These are phyloP conservation scores for Eustalomyia histrio DNA, from an alignment of 2,888 invertebrate genomes.

Conservation along the genomic window DNA sequence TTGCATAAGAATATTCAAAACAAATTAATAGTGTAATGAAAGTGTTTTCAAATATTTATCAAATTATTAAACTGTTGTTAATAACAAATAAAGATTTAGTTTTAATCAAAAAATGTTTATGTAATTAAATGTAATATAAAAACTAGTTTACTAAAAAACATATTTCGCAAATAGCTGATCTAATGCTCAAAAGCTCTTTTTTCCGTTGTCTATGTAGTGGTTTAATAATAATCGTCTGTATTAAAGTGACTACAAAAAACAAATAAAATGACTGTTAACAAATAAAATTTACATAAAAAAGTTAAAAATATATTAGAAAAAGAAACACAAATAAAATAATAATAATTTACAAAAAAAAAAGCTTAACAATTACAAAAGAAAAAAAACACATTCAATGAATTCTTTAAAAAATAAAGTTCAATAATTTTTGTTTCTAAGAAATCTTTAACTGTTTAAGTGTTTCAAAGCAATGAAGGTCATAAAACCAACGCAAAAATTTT, in stretches of 20 bases:
- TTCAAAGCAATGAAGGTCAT: constrained; percentile 57
- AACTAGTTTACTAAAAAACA: constrained; percentile 57
- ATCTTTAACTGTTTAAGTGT: constrained; percentile 42
- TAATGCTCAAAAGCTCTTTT: constrained; percentile 61
- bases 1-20: constrained; percentile 7
- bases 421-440: constrained; percentile 3
- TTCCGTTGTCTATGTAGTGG: constrained; percentile 34
- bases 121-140: constrained; percentile 40
- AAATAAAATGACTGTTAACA: neutral
- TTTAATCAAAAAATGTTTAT: constrained; percentile 27
- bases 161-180: constrained; percentile 63
- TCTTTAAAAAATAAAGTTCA: constrained; percentile 19
- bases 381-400: constrained; percentile 6
- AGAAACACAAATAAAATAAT: constrained; percentile 4
- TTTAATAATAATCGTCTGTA: constrained; percentile 28
- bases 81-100: neutral
- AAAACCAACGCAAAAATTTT: constrained; percentile 58
- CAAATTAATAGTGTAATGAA: neutral
- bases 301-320: neutral
- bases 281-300: neutral
- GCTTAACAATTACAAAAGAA: constrained; percentile 24
- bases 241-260: neutral
- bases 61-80: neutral
- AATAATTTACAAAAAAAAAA: constrained; percentile 8
- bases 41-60: neutral